Evolutionary conservation across 2,888 invertebrate species (phyloP), one percentile per base, ranked within the genome.

Genomic region (Epistrophe eligans): DNA sequence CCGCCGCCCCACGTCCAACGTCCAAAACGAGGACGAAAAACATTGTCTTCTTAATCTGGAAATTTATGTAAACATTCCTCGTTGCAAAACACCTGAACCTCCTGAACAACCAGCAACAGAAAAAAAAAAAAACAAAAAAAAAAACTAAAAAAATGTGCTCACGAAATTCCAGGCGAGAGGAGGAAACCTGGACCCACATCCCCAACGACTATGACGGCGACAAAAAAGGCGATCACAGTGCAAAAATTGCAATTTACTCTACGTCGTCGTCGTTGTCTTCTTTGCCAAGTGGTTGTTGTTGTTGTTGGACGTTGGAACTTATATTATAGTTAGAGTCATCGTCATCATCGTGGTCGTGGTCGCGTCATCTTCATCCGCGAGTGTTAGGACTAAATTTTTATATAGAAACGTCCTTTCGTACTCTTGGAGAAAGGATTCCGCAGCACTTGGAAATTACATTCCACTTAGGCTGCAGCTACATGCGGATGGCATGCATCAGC

Each of bases 1-100:
- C 48, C 84, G 64, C 48, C 84, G 48, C 73, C 60, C 64, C 58
- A 80, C 58, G 66, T 71, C 38, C 71, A 45, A 64, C 72, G 48
- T 66, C 73, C 40, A 55, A 32, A 72, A 40, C 45, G 50, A 62
- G 76, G 80, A 73, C 80, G 67, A 77, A 80, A 60, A 77, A 82
- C 82, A 79, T 87, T 87, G 87, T 87, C 77, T 87, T 76, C 87
- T 79, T 82, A 87, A 87, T 87, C 87, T 82, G 79, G 70, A 87
- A 87, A 87, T 87, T 82, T 87, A 87, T 87, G 87, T 87, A 87
- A 87, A 87, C 82, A 87, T 87, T 87, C 79, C 79, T 87, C 74
- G 87, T 87, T 87, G 87, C 79, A 87, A 87, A 87, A 87, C 87
- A 87, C 87, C 87, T 87, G 87, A 87, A 82, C 81, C 87, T 79